phyloP scores from a whole-genome alignment of 2,888 invertebrate species.

The Dryococelus australis region DNA sequence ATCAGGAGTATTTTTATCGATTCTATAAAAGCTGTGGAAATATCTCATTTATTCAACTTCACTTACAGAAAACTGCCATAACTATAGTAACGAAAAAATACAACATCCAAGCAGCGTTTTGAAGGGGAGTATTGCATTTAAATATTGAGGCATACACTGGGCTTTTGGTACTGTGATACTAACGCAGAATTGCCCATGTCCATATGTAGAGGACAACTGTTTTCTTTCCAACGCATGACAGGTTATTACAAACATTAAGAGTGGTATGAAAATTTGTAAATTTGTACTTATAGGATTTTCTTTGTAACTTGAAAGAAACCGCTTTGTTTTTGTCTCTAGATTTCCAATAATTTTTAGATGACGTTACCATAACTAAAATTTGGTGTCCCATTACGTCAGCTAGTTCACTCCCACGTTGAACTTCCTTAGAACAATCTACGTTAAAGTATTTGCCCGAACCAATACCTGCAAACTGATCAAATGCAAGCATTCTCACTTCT shows the following conservation, averaged over 20 bases:
- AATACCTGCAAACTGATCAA: not conserved
- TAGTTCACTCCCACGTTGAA: not conserved
- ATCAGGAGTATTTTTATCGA: not conserved
- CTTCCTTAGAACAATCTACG: not conserved
- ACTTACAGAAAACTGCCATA: not conserved
- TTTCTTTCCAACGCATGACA: too few relatives aligned
- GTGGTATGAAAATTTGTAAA: too few relatives aligned
- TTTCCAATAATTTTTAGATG: not conserved
- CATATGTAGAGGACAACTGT: not conserved
- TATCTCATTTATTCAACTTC: not conserved
- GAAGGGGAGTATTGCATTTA: not conserved
- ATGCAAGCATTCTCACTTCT: not conserved
- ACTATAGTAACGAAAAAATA: not conserved
- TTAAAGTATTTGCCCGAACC: not conserved
- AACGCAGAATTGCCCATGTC: not conserved
- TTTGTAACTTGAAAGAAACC: not conserved
- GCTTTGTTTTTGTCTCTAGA: not conserved
- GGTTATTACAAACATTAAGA: too few relatives aligned
- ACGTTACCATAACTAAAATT: not conserved
- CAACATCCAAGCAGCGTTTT: not conserved
- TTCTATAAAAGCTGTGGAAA: not conserved
- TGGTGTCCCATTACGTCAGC: not conserved
- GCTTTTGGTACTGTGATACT: not conserved
- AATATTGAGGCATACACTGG: not conserved
- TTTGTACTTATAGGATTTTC: not conserved